These are phyloP conservation scores for Sebastes itinus DNA, from an alignment of 2,797 vertebrate species.

Conservation along the genomic window DNA sequence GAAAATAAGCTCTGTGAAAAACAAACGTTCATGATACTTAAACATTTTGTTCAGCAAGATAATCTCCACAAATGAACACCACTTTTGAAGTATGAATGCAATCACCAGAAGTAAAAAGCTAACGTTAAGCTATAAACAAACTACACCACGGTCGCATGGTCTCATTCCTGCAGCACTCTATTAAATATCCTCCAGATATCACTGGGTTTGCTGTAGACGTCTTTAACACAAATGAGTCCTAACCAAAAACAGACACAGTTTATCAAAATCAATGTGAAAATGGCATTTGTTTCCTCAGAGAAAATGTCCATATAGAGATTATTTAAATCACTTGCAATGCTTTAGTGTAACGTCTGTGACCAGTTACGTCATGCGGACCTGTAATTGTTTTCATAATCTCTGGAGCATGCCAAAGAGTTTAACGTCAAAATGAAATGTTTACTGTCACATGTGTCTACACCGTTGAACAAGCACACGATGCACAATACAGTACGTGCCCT, in stretches of 20 bases:
- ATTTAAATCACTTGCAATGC: neutral
- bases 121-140: no score
- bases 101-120: no score
- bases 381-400: slow-evolving; percentile 21
- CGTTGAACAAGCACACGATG: slow-evolving; percentile 7
- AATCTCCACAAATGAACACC: no score
- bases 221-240: neutral
- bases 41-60: no score
- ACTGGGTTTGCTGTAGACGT: neutral
- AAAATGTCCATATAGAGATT: no score
- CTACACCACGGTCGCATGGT: no score
- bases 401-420: neutral
- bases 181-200: neutral
- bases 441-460: neutral
- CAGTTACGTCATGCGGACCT: neutral
- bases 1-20: no score
- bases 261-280: neutral
- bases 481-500: slow-evolving; percentile 26
- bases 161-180: no score
- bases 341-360: neutral
- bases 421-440: slow-evolving; percentile 33
- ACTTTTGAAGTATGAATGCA: no score
- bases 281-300: neutral
- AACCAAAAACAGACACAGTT: no score
- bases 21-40: no score